Evolutionary conservation across 2,888 invertebrate species (phyloP), one percentile per base, ranked within the genome.

Genomic region (Nudaria mundana): DNA sequence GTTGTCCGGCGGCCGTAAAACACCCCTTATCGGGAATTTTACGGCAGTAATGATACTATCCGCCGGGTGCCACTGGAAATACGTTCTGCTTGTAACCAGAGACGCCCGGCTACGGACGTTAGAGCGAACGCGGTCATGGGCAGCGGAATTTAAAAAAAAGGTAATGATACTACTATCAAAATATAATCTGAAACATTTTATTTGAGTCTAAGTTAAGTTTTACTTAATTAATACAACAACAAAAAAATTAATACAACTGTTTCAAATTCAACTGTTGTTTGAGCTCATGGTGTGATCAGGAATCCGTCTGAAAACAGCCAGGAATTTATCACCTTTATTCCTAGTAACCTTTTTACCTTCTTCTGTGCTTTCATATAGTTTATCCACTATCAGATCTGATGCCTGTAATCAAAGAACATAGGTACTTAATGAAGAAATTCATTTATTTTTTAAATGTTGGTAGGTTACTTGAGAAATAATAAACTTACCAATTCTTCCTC

Each of bases 331-430:
- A 28, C 99, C 99, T 57, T 95, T 94, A 78, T 98, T 98, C 63
- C 99, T 91, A 1, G 97, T 94, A 0, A 99, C 99, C 88, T 99
- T 99, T 77, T 98, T 95, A 0, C 99, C 99, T 89, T 99, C 99
- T 87, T 99, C 99, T 28, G 98, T 97, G 71, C 97, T 96, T 67
- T 95, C 95, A 72, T 93, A 97, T 5, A 99, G 86, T 78, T 97
- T 95, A 4, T 94, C 94, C n/a, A 98, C 92, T 40, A 99, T 93
- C 1, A 94, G 93, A 89, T 99, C 98, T 3, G 72, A 73, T 66
- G 91, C 89, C 97, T 96, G 73, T 40, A 90, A 91, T 30, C 12
- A 10, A 5, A n/a, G 3, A 4, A 18, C 18, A 4, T 18, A 18
- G 20, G 5, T 5, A 5, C 8, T 3, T 7, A 20, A 2, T 8